phyloP scores from a whole-genome alignment of 2,113 vertebrate genomes.

The Pelodiscus sinensis region DNA sequence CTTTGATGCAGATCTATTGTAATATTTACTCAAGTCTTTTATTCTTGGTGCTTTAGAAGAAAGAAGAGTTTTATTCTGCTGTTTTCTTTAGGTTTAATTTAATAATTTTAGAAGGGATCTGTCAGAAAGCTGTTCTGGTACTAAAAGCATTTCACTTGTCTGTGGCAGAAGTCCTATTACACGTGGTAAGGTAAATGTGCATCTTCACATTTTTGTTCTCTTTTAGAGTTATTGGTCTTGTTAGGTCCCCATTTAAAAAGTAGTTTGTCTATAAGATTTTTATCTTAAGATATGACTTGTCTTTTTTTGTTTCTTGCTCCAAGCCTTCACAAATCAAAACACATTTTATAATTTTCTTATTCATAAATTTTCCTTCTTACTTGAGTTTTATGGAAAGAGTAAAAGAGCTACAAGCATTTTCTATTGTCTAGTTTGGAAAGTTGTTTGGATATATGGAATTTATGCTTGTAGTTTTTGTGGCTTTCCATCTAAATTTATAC shows the following conservation, averaged over 20 bases:
- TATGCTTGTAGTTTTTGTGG: background rate
- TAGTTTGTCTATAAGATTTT: background rate
- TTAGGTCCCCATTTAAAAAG: background rate
- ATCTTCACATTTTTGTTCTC: background rate
- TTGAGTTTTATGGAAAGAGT: background rate
- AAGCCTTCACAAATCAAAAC: background rate
- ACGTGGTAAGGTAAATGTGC: background rate
- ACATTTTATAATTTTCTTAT: background rate
- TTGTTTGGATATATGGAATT: background rate
- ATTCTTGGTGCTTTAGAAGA: slow-evolving; percentile 36
- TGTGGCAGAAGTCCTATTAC: background rate
- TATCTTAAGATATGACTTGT: background rate
- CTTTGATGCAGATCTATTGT: background rate
- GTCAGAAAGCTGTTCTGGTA: background rate
- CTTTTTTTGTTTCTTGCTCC: background rate
- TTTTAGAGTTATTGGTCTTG: background rate
- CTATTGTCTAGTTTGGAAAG: background rate
- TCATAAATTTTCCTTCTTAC: background rate
- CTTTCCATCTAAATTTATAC: background rate
- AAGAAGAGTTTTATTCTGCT: background rate
- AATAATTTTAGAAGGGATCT: background rate
- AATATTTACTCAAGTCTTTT: slow-evolving; percentile 31
- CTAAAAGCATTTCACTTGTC: background rate
- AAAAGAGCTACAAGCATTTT: background rate
- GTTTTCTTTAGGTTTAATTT: slow-evolving; percentile 5